Conservation (phyloP, 2,888 invertebrate genomes). For the Antitype chi region DNA sequence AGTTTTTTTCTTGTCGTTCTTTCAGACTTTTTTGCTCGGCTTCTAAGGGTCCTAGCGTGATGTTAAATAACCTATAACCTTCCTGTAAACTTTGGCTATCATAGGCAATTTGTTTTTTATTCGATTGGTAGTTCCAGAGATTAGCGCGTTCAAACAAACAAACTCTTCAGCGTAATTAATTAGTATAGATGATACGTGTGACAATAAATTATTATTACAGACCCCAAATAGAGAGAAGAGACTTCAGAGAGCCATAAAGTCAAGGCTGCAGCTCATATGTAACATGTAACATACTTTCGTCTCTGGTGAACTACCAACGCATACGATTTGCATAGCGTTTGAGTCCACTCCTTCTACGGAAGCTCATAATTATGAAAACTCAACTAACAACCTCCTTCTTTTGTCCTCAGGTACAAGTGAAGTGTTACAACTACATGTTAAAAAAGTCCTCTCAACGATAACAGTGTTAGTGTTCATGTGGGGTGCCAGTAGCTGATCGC, state of each 20-base stretch:
- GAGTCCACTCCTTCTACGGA: no score
- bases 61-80: not conserved
- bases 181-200: no score
- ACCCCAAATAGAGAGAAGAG: no score
- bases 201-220: no score
- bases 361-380: not conserved
- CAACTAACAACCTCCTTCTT: slow-evolving; percentile 52
- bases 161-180: not conserved
- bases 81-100: not conserved
- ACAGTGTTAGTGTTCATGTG: slow-evolving; percentile 81
- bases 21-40: no score
- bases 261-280: no score
- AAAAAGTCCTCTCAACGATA: slow-evolving; percentile 66
- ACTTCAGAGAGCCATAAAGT: no score
- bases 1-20: no score
- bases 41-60: no score
- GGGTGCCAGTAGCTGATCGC: slow-evolving; percentile 80
- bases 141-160: not conserved
- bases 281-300: no score
- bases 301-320: no score
- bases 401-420: slow-evolving; percentile 86
- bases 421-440: slow-evolving; percentile 72
- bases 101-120: accelerated
- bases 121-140: not conserved
- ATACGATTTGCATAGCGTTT: no score